Evolutionary conservation across 2,113 vertebrate species (phyloP).

Genomic region (Muntiacus reevesi): DNA sequence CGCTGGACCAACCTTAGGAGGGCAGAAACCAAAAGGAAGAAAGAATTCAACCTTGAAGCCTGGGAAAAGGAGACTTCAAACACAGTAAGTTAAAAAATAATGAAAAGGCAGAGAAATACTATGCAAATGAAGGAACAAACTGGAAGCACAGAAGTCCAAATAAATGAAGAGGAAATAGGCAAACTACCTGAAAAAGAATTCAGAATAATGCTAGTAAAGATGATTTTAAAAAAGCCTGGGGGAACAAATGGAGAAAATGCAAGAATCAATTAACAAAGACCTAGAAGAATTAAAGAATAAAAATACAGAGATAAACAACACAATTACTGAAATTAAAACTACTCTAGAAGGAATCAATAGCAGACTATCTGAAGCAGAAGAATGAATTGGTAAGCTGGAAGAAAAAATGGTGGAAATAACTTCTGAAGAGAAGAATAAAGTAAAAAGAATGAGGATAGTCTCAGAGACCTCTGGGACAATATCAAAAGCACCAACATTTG

Average conservation of each 20-base stretch:
- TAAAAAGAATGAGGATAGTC: background rate
- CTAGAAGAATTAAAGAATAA: background rate
- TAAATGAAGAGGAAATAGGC: background rate
- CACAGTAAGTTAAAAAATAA: background rate
- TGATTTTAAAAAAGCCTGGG: too few relatives aligned
- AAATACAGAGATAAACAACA: background rate
- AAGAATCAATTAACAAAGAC: background rate
- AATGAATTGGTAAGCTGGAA: background rate
- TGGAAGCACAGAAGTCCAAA: background rate
- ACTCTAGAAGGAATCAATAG: background rate
- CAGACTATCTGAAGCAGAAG: background rate
- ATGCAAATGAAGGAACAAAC: background rate
- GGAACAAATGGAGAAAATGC: background rate
- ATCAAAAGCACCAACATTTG: background rate
- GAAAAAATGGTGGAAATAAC: background rate
- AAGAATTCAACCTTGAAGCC: background rate
- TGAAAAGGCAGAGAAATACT: background rate
- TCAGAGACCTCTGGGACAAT: background rate
- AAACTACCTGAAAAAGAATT: background rate
- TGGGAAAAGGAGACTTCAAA: background rate
- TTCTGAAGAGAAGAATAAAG: background rate
- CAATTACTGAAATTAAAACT: background rate
- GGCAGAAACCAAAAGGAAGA: background rate
- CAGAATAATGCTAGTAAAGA: background rate
- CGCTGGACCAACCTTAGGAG: background rate